Evolutionary conservation across 2,797 vertebrate species (phyloP), one percentile per base, ranked within the genome.

Genomic region (Bovichtus variegatus): DNA sequence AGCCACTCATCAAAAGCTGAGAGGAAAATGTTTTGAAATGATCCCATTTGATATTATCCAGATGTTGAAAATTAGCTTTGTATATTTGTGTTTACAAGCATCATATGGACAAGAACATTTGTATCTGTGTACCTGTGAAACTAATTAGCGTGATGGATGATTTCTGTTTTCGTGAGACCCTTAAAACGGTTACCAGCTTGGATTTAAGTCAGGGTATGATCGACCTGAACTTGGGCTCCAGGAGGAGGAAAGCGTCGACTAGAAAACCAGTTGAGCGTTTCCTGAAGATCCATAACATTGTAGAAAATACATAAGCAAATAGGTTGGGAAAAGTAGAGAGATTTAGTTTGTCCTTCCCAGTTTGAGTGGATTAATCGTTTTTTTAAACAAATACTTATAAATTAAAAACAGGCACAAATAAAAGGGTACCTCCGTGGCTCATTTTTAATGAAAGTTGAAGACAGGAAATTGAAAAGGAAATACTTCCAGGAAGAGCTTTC

Each of bases 1-100:
- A 91, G 72, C 73, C 76, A 88, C 76, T 78, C 57, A 78, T 93
- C 90, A 92, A 68, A 73, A 53, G 29, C 70, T 21, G 61, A 82
- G 76, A 71, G 36, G 76, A 80, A 81, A 83, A 80, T 57, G 47
- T 60, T 76, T 81, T 76, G 51, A 82, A 29, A 74, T 65, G 43
- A 81, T 80, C 54, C 49, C 29, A 23, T 80, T 44, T 82, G 77
- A 88, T 85, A n/a, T 72, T 21, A 68, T 74, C 87, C 89, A 91
- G 83, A 91, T 88, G 83, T 81, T 71, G 57, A 72, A 81, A 86
- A 76, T 85, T 69, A 78, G 41, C 29, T 68, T 62, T 57, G 34
- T 66, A 16, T 81, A 69, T 85, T 78, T 78, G 65, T 57, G 41
- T 74, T 82, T 80, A 78, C 51, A 79, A 51, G 55, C 58, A 75